Conservation (phyloP, 2,797 vertebrate species). For the Poeciliopsis paucimaculata region DNA sequence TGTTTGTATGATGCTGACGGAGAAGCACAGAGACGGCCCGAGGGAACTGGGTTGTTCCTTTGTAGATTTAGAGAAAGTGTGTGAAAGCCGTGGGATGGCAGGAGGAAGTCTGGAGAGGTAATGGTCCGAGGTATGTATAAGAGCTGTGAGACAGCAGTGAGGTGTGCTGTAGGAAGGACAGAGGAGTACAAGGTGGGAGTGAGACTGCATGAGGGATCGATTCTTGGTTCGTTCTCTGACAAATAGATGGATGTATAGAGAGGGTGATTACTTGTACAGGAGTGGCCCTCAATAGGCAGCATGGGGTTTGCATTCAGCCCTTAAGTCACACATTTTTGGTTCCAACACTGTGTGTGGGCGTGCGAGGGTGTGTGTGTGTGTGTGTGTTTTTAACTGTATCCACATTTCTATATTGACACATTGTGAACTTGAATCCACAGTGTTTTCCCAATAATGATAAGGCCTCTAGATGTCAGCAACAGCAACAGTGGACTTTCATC, state of each 20-base stretch:
- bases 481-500: too few relatives aligned
- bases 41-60: neutral
- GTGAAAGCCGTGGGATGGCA: neutral
- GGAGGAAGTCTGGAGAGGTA: neutral
- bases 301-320: too few relatives aligned
- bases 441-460: neutral
- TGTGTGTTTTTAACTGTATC: neutral
- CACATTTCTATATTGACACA: neutral
- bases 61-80: neutral
- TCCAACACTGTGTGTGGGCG: too few relatives aligned
- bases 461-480: neutral
- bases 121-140: neutral
- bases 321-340: too few relatives aligned
- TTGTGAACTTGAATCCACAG: neutral
- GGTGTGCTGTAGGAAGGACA: neutral
- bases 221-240: too few relatives aligned
- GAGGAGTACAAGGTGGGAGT: too few relatives aligned
- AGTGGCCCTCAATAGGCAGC: too few relatives aligned
- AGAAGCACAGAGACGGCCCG: neutral
- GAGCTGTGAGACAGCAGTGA: neutral
- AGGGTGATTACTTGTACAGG: too few relatives aligned
- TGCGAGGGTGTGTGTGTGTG: too few relatives aligned
- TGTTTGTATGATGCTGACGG: neutral
- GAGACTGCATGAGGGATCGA: too few relatives aligned
- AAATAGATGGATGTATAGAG: too few relatives aligned